Base-by-base conservation (phyloP, 1,140 invertebrate species). In the Psilanteris sp. region DNA sequence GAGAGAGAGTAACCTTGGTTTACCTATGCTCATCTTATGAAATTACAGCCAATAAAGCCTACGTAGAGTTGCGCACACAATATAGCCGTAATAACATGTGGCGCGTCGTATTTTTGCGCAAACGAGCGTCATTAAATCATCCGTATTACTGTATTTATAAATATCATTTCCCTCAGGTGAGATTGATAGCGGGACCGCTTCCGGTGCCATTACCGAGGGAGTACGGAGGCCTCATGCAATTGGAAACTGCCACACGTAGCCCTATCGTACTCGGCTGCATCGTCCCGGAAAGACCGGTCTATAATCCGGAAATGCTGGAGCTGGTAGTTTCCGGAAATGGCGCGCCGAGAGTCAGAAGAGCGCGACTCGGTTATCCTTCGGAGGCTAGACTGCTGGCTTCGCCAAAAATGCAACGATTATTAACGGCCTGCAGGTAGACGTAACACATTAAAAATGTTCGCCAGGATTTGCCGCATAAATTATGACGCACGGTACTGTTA, bases 261-360 rank as follows among this genome's bases (percentile, higher is more conserved):
- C 83, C 87, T 11, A 88, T 88, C 44, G 87, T 88, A 8, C 77
- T 88, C 15, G 87, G 87, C n/a, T 88, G 87, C 48, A 80, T 88
- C 39, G 83, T 88, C 31, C 86, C 87, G 39, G 86, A 88, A 74
- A 83, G 84, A 74, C 85, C 86, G 29, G 85, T 87, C 20, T 85
- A 87, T 36, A 87, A 86, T 81, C 87, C 85, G 31, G 87, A 88
- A 79, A 88, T 88, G 86, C 79, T 88, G 0, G 87, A 88, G 54
- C 79, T 88, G 4, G 82, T 88, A 15, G 87, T 87, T 11, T 82
- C 85, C 41, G 86, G 85, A 68, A 87, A 73, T 43, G 84, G 85
- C 48, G 85, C 85, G 31, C 85, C 86, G 7, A 79, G 85, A 64
- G 87, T 88, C 22, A 83, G 84, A 75, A 77, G 86, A 67, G 86